Evolutionary conservation across 2,113 vertebrate species (phyloP).

Genomic region (Galemys pyrenaicus): DNA sequence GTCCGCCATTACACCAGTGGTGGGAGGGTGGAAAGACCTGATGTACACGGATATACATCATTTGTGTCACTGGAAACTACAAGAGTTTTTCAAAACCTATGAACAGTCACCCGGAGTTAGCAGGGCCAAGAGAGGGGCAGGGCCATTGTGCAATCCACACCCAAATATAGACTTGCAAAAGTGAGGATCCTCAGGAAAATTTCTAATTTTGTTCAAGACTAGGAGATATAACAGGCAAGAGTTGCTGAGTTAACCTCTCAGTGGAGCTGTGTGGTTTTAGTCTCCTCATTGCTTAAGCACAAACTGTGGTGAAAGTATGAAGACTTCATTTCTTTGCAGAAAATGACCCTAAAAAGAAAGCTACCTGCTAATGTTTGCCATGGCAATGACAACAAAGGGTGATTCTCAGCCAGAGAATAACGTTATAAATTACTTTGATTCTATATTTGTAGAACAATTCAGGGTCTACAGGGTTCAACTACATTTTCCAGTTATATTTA

Average conservation of each 20-base stretch:
- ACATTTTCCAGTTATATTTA: conserved; percentile 12
- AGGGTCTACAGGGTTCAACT: background rate
- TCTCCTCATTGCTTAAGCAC: background rate
- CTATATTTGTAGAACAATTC: conserved; percentile 39
- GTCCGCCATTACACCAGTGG: too few relatives aligned
- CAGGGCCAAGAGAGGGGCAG: background rate
- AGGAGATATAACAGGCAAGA: background rate
- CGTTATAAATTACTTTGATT: conserved; percentile 35
- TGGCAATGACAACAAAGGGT: background rate
- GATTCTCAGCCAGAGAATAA: background rate
- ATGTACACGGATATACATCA: too few relatives aligned
- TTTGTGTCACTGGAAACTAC: fast-evolving
- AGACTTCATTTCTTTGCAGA: conserved; percentile 24
- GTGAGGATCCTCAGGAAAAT: background rate
- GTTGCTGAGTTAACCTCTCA: background rate
- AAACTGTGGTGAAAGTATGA: background rate
- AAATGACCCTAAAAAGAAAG: conserved; percentile 52
- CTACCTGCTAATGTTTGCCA: background rate
- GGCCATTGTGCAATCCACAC: background rate
- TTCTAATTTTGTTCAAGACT: background rate
- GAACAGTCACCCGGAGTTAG: background rate
- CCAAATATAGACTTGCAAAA: background rate
- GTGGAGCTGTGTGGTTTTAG: background rate
- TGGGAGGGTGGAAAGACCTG: too few relatives aligned
- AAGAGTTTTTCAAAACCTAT: background rate